phyloP scores from a whole-genome alignment of 2,797 vertebrate genomes.

The Poeciliopsis infans region DNA sequence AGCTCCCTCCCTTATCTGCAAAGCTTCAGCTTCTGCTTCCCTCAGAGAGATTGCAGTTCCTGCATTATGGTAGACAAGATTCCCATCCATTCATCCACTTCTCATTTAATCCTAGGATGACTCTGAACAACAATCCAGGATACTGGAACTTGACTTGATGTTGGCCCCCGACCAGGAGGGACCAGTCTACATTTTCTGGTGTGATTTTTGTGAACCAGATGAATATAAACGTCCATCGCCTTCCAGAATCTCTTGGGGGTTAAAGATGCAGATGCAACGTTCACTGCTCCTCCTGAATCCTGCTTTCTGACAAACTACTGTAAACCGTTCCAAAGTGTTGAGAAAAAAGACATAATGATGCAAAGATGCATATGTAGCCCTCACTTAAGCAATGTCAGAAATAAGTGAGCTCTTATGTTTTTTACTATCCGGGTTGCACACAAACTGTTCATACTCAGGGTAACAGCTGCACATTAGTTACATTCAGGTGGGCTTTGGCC shows the following conservation, averaged over 20 bases:
- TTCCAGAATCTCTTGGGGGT: not conserved
- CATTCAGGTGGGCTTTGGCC: not conserved
- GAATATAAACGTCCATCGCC: not conserved
- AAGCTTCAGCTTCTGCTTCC: not conserved
- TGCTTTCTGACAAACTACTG: not conserved
- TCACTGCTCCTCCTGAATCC: too few relatives aligned
- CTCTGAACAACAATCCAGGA: not conserved
- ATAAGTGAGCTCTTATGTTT: too few relatives aligned
- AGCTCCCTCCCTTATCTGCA: not conserved
- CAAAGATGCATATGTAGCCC: not conserved
- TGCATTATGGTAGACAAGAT: not conserved
- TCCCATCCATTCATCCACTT: not conserved
- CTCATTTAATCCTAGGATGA: not conserved
- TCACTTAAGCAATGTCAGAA: too few relatives aligned
- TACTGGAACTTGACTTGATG: not conserved
- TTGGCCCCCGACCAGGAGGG: not conserved
- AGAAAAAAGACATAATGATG: not conserved
- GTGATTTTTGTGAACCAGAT: not conserved
- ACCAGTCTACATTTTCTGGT: not conserved
- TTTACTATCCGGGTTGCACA: too few relatives aligned
- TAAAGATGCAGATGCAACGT: not conserved
- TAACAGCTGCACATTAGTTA: not conserved
- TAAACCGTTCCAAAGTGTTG: not conserved
- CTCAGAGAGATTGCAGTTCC: not conserved
- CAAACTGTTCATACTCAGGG: not conserved